Base-by-base conservation (phyloP, 2,113 vertebrate species). In the Mobula hypostoma region DNA sequence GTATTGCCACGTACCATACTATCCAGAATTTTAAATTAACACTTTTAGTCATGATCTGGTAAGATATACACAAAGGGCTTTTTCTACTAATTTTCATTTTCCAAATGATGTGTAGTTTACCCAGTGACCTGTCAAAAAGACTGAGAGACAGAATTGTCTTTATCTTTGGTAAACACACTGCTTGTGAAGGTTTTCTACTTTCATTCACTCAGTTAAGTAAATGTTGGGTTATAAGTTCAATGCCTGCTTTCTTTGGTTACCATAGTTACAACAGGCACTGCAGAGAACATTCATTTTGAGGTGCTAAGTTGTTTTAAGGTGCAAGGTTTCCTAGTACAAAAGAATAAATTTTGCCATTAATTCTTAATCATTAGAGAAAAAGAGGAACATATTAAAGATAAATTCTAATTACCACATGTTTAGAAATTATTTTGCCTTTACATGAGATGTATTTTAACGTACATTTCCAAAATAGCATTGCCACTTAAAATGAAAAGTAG, bases 141-240 rank as follows among this genome's bases (percentile, higher is more conserved):
- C 40, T 36, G 63, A 15, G 36, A 76, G 21, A 74, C 21, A 74
- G 70, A 93, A 74, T 74, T 93, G 70, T 74, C 70, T 74, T 93
- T 93, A 72, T 72, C 66, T 93, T 93, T 93, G 40, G 68, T 29
- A 76, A 56, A 56, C 36, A 72, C 19, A 56, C 68, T 76, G 91
- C 24, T 74, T 93, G 21, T 70, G 70, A 93, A 40, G 32, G 36
- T 93, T 93, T 93, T 48, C 66, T 91, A 21, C 68, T 56, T 74
- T 74, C 68, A 90, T 48, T 93, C 91, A 93, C 70, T 93, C 91
- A 29, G 91, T 93, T 93, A 48, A 93, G 70, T 93, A 76, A 93
- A 93, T 93, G 68, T 72, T 93, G 36, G 91, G 66, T 74, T 93
- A 74, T 72, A 93, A 93, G 91, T 93, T 74, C 91, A 93, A 40